These are phyloP conservation scores for Himalopsyche tibetana DNA, from an alignment of 2,888 invertebrate species.

Conservation along the genomic window DNA sequence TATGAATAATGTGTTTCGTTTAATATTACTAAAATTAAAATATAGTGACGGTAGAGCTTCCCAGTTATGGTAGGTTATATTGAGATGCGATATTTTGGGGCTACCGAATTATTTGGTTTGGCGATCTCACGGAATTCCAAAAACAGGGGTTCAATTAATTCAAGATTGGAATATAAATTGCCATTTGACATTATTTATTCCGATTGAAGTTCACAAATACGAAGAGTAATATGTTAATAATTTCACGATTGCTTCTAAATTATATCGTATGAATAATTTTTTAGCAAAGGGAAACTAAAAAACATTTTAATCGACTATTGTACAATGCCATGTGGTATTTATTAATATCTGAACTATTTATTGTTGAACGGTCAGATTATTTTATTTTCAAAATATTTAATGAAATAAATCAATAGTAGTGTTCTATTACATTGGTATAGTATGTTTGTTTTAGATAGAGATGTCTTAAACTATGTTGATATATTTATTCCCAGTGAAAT, in stretches of 20 bases:
- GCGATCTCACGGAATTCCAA: conserved; percentile 39
- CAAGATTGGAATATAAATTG: conserved; percentile 48
- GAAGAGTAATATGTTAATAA: neutral
- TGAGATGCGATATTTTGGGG: conserved; percentile 37
- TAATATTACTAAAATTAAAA: neutral
- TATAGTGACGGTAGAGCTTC: neutral
- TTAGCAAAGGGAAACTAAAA: neutral
- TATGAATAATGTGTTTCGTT: too few species aligned
- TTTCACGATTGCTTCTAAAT: neutral
- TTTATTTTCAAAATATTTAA: too few species aligned
- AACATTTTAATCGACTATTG: too few species aligned
- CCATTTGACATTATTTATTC: conserved; percentile 39
- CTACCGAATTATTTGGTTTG: conserved; percentile 36
- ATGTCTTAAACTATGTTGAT: too few species aligned
- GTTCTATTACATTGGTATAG: too few species aligned
- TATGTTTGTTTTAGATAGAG: too few species aligned
- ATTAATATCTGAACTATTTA: too few species aligned
- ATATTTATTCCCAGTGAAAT: too few species aligned
- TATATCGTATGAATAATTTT: neutral
- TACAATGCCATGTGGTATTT: too few species aligned
- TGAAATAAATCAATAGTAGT: too few species aligned
- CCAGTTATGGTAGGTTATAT: conserved; percentile 27
- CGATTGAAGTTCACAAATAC: neutral
- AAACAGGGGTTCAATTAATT: conserved; percentile 44
- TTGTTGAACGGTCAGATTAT: too few species aligned